phyloP scores from a whole-genome alignment of 2,797 vertebrate genomes.

The Kryptopterus vitreolus region DNA sequence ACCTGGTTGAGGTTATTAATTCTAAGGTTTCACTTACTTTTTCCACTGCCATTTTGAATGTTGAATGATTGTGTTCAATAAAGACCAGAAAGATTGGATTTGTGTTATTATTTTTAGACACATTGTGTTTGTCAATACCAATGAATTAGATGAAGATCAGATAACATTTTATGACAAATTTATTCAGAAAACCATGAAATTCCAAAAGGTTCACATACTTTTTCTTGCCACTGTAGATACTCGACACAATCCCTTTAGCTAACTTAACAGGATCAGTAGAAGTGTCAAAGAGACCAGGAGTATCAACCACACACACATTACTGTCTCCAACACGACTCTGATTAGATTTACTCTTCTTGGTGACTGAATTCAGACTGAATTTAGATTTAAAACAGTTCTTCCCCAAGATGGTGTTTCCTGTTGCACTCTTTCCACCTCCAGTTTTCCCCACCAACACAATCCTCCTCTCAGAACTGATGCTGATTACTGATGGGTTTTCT shows the following conservation, averaged over 20 bases:
- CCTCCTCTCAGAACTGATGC: constrained; percentile 30
- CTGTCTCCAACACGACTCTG: constrained; percentile 39
- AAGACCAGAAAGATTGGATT: too few relatives aligned
- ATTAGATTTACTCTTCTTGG: constrained; percentile 59
- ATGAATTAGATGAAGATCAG: too few relatives aligned
- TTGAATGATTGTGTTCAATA: too few relatives aligned
- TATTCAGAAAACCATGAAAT: too few relatives aligned
- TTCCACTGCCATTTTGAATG: too few relatives aligned
- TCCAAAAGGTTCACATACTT: too few relatives aligned
- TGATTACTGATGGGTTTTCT: neutral
- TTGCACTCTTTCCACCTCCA: constrained; percentile 75
- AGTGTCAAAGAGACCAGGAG: constrained; percentile 77
- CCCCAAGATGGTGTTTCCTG: constrained; percentile 78
- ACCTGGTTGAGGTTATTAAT: too few relatives aligned
- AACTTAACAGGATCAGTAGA: constrained; percentile 49
- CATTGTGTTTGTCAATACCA: too few relatives aligned
- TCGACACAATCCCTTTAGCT: constrained; percentile 71
- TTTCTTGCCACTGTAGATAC: too few relatives aligned
- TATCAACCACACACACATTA: constrained; percentile 69
- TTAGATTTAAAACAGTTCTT: constrained; percentile 65
- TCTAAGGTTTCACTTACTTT: too few relatives aligned
- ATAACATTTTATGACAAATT: too few relatives aligned
- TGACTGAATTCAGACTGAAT: constrained; percentile 70
- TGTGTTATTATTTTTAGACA: too few relatives aligned
- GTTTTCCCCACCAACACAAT: constrained; percentile 76